These are phyloP conservation scores for Athalia cordata DNA, from an alignment of 2,888 invertebrate species.

Conservation along the genomic window DNA sequence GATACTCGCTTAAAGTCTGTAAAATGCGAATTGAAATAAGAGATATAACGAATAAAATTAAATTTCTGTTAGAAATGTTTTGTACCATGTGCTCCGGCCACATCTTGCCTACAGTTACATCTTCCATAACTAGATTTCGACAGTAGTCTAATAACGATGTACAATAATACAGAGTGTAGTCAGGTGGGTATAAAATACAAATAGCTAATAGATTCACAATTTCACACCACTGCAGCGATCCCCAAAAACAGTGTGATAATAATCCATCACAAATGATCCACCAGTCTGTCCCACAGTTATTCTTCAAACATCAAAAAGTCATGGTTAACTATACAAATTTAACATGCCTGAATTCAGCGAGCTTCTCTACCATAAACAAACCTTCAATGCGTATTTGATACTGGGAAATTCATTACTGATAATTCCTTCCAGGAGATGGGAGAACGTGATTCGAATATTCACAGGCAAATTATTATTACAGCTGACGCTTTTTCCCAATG, in stretches of 20 bases:
- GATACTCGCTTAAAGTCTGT: constrained; percentile 65
- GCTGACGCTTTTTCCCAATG: constrained; percentile 62
- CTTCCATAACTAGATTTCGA: constrained; percentile 60
- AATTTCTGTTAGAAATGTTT: not conserved
- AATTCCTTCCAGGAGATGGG: constrained; percentile 66
- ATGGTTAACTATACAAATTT: not conserved
- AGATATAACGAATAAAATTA: not conserved
- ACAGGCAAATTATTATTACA: constrained; percentile 61
- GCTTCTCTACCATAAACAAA: constrained; percentile 46
- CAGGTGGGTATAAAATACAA: constrained; percentile 67
- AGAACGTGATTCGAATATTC: constrained; percentile 62
- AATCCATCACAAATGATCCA: constrained; percentile 68
- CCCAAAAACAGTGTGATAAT: constrained; percentile 68
- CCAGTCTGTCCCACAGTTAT: constrained; percentile 66
- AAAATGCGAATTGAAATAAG: not conserved
- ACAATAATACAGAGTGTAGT: constrained; percentile 69
- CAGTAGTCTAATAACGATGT: constrained; percentile 66
- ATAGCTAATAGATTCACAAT: constrained; percentile 67
- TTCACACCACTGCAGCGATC: constrained; percentile 67
- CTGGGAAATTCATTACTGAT: constrained; percentile 64
- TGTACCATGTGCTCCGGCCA: constrained; percentile 69
- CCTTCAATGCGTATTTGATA: constrained; percentile 66
- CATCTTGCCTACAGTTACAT: constrained; percentile 61
- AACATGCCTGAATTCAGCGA: not conserved
- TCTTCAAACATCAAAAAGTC: constrained; percentile 53